Evolutionary conservation across 2,113 vertebrate species (phyloP).

Genomic region (Grammomys surdaster): DNA sequence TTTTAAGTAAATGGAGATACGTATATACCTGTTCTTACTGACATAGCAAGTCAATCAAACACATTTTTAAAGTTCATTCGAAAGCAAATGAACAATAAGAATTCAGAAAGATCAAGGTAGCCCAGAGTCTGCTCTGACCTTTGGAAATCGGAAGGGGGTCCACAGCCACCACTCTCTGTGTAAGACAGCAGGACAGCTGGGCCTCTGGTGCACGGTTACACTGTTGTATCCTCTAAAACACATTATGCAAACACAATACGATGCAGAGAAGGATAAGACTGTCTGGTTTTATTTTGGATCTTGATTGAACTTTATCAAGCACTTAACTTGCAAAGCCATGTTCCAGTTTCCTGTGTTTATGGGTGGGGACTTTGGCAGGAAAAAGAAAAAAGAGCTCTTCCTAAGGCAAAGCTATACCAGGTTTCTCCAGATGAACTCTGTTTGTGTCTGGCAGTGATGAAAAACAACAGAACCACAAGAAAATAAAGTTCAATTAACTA

Average conservation of each 20-base stretch:
- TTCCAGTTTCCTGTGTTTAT: background rate
- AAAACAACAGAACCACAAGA: background rate
- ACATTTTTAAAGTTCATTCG: background rate
- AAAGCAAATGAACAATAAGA: background rate
- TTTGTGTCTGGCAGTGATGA: background rate
- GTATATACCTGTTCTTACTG: background rate
- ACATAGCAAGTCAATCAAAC: background rate
- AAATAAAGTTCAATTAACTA: background rate
- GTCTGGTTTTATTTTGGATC: background rate
- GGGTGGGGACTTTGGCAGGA: background rate
- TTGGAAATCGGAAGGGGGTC: background rate
- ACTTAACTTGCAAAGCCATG: background rate
- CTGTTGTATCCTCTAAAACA: background rate
- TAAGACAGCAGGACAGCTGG: rapidly evolving
- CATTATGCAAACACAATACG: background rate
- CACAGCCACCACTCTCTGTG: background rate
- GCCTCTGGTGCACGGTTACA: background rate
- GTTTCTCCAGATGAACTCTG: background rate
- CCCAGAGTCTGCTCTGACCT: background rate
- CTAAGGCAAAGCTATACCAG: background rate
- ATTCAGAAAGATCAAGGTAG: background rate
- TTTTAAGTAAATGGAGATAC: background rate
- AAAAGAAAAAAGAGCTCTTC: background rate
- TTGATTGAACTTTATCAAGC: background rate
- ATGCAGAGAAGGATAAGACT: background rate